These are phyloP conservation scores for Pteropus alecto DNA, from an alignment of 2,113 vertebrate genomes.

Conservation along the genomic window DNA sequence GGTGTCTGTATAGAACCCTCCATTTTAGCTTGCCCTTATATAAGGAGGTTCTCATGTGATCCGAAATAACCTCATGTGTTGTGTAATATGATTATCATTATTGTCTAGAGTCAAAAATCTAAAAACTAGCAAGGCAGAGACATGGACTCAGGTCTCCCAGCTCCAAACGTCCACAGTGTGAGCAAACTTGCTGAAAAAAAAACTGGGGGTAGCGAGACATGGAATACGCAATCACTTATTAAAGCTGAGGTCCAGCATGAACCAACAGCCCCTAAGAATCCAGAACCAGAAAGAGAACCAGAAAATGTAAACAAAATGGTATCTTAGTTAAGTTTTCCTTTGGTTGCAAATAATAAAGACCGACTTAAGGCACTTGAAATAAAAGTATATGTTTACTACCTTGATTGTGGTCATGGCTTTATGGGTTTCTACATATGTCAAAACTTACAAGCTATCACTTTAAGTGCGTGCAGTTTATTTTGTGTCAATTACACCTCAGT, in stretches of 20 bases:
- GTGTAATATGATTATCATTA: background rate
- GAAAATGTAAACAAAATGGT: background rate
- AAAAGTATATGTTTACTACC: background rate
- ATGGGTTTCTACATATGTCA: background rate
- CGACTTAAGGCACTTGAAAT: background rate
- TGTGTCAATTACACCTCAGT: background rate
- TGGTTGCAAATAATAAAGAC: constrained; percentile 2
- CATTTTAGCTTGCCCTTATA: background rate
- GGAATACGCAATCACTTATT: background rate
- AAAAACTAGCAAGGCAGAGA: background rate
- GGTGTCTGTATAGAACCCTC: background rate
- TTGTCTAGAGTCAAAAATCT: background rate
- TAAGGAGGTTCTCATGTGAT: background rate
- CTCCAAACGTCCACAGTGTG: background rate
- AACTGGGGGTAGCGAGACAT: background rate
- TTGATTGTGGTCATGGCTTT: background rate
- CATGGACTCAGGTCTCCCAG: background rate
- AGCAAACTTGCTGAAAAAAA: background rate
- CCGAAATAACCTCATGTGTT: background rate
- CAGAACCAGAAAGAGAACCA: background rate
- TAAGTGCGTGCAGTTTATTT: background rate
- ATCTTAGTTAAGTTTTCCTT: background rate
- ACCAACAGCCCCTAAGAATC: background rate
- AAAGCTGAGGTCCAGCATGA: background rate
- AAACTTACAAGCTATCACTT: background rate